These are phyloP conservation scores for Eurytoma californica DNA, from an alignment of 2,888 invertebrate species.

Conservation along the genomic window DNA sequence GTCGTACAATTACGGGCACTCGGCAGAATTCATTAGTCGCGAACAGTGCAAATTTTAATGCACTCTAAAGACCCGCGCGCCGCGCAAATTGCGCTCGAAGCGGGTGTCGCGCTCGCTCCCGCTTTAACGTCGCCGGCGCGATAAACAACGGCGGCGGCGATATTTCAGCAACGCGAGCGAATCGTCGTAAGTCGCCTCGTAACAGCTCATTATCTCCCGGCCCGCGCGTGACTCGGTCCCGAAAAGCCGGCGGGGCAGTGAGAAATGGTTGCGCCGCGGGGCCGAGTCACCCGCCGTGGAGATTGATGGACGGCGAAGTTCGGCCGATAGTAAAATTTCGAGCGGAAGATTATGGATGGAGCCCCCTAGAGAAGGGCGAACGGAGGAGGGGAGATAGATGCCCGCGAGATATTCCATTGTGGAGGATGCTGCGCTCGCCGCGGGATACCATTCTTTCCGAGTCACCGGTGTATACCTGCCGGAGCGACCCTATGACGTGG, in stretches of 20 bases:
- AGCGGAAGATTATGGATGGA: constrained; percentile 48
- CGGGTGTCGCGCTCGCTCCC: not conserved
- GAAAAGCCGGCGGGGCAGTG: constrained; percentile 20
- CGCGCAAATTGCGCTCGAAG: not conserved
- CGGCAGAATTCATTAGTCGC: no score
- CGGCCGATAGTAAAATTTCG: constrained; percentile 50
- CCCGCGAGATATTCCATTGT: constrained; percentile 40
- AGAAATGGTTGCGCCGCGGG: constrained; percentile 37
- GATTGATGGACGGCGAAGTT: constrained; percentile 48
- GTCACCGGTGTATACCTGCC: not conserved
- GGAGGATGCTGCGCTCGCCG: constrained; percentile 7
- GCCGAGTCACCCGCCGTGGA: constrained; percentile 1
- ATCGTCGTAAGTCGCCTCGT: constrained; percentile 27
- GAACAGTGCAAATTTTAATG: no score
- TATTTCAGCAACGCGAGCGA: not conserved
- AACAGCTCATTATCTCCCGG: constrained; percentile 45
- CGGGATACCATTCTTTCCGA: not conserved
- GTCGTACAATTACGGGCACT: no score
- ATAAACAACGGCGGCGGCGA: not conserved
- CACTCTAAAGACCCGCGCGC: no score
- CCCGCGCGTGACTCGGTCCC: not conserved
- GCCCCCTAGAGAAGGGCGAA: constrained; percentile 8
- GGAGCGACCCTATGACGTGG: not conserved
- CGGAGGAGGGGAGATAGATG: constrained; percentile 2
- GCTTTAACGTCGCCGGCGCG: constrained; percentile 23